Conservation (phyloP, 2,797 vertebrate genomes). For the Myiothlypis coronata region DNA sequence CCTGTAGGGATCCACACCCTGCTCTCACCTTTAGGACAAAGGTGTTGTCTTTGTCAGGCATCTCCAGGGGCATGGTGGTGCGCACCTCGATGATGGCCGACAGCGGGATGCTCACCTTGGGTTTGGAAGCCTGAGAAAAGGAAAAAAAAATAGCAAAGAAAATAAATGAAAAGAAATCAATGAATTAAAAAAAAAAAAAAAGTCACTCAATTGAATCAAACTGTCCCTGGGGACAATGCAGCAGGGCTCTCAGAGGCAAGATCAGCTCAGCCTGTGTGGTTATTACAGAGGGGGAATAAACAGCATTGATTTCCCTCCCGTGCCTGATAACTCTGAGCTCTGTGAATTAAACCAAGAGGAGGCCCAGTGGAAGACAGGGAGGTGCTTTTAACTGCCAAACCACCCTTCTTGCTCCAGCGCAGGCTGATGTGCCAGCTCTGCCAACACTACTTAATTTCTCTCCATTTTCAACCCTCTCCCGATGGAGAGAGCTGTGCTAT, state of each 20-base stretch:
- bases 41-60: slow-evolving; percentile 98
- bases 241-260: neutral
- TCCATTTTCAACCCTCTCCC: neutral
- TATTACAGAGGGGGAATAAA: neutral
- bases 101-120: slow-evolving; percentile 93
- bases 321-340: slow-evolving; percentile 21
- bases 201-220: neutral
- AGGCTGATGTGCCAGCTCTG: neutral
- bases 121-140: slow-evolving; percentile 87
- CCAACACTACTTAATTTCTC: neutral
- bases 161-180: neutral
- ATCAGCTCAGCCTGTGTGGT: neutral
- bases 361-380: slow-evolving; percentile 24
- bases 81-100: slow-evolving; percentile 94
- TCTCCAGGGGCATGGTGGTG: slow-evolving; percentile 97
- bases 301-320: slow-evolving; percentile 40
- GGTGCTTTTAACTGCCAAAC: neutral
- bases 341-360: slow-evolving; percentile 61
- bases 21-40: slow-evolving; percentile 92
- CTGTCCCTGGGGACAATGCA: neutral
- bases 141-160: neutral
- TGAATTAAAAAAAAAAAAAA: neutral
- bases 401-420: neutral
- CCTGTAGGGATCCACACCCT: neutral
- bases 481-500: neutral